Conservation (phyloP, 2,797 vertebrate species). For the Acanthurus leucopareius region DNA sequence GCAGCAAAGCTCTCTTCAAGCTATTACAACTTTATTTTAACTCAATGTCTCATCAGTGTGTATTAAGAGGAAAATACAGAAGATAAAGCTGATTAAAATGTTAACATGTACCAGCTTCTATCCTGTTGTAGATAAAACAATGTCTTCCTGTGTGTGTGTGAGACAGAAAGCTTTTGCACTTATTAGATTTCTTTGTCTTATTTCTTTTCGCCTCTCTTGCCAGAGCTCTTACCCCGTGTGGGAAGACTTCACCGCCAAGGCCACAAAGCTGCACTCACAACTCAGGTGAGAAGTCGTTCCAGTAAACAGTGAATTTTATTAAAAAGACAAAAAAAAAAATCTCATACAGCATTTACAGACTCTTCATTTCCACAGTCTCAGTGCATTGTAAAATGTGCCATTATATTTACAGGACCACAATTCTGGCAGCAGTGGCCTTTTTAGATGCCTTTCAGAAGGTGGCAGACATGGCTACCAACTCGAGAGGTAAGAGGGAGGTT, state of each 20-base stretch:
- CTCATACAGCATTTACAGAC: constrained; percentile 33
- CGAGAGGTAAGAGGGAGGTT: constrained; percentile 88
- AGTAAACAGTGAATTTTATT: background rate
- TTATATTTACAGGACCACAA: constrained; percentile 90
- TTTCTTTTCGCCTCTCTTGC: constrained; percentile 18
- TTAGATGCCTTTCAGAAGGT: constrained; percentile 99
- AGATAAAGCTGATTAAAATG: background rate
- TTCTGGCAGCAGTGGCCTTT: constrained; percentile 95
- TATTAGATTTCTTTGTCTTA: constrained; percentile 34
- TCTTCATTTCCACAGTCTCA: background rate
- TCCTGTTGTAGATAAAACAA: constrained; percentile 8
- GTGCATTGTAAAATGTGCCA: constrained; percentile 34
- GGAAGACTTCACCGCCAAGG: constrained; percentile 92
- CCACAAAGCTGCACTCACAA: constrained; percentile 97
- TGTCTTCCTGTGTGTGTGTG: constrained; percentile 34
- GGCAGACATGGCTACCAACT: constrained; percentile 98
- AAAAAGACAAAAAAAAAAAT: background rate
- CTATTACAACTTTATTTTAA: constrained; percentile 13
- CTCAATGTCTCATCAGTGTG: constrained; percentile 1
- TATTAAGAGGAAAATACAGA: background rate
- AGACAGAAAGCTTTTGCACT: background rate
- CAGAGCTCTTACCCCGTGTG: constrained; percentile 88
- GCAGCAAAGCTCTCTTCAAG: constrained; percentile 11
- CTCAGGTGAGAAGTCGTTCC: constrained; percentile 89
- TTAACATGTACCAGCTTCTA: background rate